phyloP scores from a whole-genome alignment of 2,113 vertebrate genomes.

The Geococcyx californianus region DNA sequence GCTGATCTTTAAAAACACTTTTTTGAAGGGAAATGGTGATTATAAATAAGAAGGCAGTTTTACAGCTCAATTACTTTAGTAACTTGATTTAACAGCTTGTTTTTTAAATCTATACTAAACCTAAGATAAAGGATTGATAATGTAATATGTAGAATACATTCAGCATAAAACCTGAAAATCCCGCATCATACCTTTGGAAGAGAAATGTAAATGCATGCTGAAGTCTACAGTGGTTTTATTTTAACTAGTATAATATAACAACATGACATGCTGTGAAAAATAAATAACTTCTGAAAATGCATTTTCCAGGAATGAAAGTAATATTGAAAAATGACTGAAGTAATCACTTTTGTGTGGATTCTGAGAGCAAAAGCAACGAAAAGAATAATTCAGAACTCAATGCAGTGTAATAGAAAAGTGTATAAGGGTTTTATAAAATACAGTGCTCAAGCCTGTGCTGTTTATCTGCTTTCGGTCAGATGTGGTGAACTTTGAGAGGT shows the following conservation, averaged over 20 bases:
- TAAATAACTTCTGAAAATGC: slow-evolving; percentile 82
- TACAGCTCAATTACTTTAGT: slow-evolving; percentile 75
- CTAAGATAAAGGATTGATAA: slow-evolving; percentile 75
- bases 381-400: slow-evolving; percentile 72
- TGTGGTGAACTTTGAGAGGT: slow-evolving; percentile 12
- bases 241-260: slow-evolving; percentile 81
- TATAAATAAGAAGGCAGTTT: slow-evolving; percentile 72
- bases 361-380: slow-evolving; percentile 65
- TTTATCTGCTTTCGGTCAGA: background rate
- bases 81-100: slow-evolving; percentile 73
- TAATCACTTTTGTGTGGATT: slow-evolving; percentile 80
- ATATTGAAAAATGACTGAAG: slow-evolving; percentile 81
- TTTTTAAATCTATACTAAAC: slow-evolving; percentile 65
- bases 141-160: slow-evolving; percentile 74
- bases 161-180: slow-evolving; percentile 67
- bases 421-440: slow-evolving; percentile 7
- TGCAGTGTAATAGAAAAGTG: slow-evolving; percentile 6
- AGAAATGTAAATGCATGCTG: slow-evolving; percentile 69
- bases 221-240: slow-evolving; percentile 78
- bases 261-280: slow-evolving; percentile 78
- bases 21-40: slow-evolving; percentile 21
- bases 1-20: slow-evolving; percentile 72
- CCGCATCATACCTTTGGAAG: slow-evolving; percentile 58
- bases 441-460: background rate
- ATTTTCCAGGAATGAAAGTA: slow-evolving; percentile 79